Evolutionary conservation across 1,140 invertebrate genomes (phyloP), one percentile per base, ranked within the genome.

Genomic region (Acromyrmex echinatior): DNA sequence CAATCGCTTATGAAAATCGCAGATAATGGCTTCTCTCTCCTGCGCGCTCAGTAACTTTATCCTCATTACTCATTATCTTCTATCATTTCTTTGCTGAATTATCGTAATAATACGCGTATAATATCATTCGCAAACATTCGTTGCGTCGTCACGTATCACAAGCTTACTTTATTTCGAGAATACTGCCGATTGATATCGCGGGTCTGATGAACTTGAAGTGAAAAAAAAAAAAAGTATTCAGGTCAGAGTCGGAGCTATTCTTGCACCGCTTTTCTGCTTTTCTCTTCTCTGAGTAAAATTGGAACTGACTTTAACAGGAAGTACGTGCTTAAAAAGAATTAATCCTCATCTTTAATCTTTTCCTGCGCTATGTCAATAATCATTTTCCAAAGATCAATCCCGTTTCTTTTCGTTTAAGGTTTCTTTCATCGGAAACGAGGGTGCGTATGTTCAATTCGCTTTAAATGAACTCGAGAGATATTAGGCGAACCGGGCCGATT

Each of bases 1-100:
- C 73, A 68, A 82, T 87, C 78, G 56, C 78, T 86, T 86, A 86
- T 86, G 58, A 80, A 88, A 80, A 71, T 88, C 71, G 21, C 21
- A 39, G 60, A 84, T 84, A 87, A 87, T 87, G 39, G 49, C 66
- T 68, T 74, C 60, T 65, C 14, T 74, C 60, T 65, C 14, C 21
- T 68, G 45, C 12, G 70, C 51, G 49, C 28, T 12, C 58, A 21
- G 56, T 65, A 82, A 84, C 68, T 87, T 66, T 28, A 87, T 58
- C 21, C 82, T 86, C 74, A 35, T 84, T 84, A 82, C 82, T 86
- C 62, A 35, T 84, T 84, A 82, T 3, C 18, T 82, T 18, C 49
- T 58, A 74, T 62, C 70, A 12, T 78, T 62, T 66, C 60, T 18
- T 51, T 51, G 58, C 56, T 62, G 39, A 84, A 74, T 84, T 84